Evolutionary conservation across 1,140 invertebrate genomes (phyloP).

Genomic region (Drosophila pseudoobscura): DNA sequence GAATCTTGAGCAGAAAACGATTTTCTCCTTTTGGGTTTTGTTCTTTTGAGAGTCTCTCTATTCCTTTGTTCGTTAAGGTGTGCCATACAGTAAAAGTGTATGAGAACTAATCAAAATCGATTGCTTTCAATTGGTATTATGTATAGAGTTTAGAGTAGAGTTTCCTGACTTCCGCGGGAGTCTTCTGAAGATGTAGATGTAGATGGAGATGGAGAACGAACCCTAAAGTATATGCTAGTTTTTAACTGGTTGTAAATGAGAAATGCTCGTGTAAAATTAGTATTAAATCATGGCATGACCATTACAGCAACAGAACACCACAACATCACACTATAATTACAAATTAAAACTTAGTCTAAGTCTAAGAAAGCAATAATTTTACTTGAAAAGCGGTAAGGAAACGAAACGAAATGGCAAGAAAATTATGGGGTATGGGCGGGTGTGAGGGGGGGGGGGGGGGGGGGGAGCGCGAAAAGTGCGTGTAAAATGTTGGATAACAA

Average conservation of each 20-base stretch:
- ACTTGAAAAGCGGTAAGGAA: constrained; percentile 52
- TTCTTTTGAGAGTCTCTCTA: constrained; percentile 13
- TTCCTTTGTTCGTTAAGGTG: constrained; percentile 25
- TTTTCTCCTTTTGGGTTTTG: constrained; percentile 3
- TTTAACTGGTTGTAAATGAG: constrained; percentile 76
- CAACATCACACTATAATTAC: constrained; percentile 57
- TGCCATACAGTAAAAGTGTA: constrained; percentile 39
- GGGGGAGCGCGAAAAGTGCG: constrained; percentile 8
- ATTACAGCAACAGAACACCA: constrained; percentile 26
- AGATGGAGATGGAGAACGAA: constrained; percentile 7
- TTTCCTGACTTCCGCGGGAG: constrained; percentile 32
- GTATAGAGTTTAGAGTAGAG: background rate
- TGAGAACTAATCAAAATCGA: constrained; percentile 46
- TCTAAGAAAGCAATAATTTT: constrained; percentile 76
- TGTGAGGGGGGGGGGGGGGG: no score
- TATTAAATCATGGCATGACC: constrained; percentile 48
- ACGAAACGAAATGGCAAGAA: constrained; percentile 19
- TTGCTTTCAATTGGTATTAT: constrained; percentile 30
- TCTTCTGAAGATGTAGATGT: constrained; percentile 2
- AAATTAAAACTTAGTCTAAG: constrained; percentile 65
- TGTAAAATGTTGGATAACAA: constrained; percentile 46
- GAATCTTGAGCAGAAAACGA: constrained; percentile 34
- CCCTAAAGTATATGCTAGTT: constrained; percentile 61
- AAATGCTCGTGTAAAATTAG: constrained; percentile 69
- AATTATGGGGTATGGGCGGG: constrained; percentile 11